Conservation (phyloP, 2,888 invertebrate species). For the Xanthia togata region DNA sequence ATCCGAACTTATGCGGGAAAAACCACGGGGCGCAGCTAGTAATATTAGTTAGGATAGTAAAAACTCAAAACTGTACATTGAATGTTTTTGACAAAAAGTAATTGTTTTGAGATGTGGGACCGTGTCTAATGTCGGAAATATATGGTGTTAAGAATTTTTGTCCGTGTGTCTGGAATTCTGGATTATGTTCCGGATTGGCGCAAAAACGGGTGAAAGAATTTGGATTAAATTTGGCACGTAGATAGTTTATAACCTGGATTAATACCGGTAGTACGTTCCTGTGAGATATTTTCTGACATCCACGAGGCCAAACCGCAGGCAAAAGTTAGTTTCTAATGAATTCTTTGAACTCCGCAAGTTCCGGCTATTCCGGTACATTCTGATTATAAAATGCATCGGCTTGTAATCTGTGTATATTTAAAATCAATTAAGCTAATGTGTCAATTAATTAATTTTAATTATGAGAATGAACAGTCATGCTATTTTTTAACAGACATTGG, state of each 20-base stretch:
- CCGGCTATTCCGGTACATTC: neutral
- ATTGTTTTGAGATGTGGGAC: neutral
- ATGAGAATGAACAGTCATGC: neutral
- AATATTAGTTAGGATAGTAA: too few species aligned
- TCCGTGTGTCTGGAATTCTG: too few species aligned
- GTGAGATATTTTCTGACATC: neutral
- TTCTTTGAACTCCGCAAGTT: neutral
- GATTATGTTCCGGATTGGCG: too few species aligned
- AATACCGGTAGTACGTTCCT: neutral
- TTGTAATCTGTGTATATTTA: neutral
- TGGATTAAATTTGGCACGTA: neutral
- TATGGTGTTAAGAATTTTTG: too few species aligned
- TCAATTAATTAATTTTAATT: conserved; percentile 8
- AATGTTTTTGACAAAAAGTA: too few species aligned
- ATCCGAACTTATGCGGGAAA: too few species aligned
- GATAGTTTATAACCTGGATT: neutral
- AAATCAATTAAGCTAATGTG: neutral
- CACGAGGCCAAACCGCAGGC: too few species aligned
- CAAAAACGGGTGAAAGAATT: neutral
- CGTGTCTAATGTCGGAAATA: too few species aligned
- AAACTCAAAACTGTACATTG: neutral
- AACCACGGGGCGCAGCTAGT: too few species aligned
- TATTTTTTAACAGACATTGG: neutral
- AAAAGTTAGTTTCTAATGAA: neutral
- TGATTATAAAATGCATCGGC: neutral